Evolutionary conservation across 2,113 vertebrate genomes (phyloP), one percentile per base, ranked within the genome.

Genomic region (Penelope pileata): DNA sequence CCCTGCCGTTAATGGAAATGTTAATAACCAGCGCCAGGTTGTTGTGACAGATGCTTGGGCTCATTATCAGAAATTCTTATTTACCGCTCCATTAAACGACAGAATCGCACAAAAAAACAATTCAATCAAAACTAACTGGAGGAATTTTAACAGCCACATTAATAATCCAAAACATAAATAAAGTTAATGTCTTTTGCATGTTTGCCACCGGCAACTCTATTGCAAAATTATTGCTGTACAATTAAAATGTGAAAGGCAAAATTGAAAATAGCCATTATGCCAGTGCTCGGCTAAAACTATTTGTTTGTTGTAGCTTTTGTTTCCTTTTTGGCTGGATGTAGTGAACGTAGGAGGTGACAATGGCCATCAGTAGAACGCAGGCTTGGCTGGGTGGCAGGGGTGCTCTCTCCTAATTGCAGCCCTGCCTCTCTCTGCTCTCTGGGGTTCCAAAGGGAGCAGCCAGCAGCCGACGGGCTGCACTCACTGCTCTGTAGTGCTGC

Each of bases 11-110:
- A 98, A 98, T 98, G 98, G 98, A 97, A 98, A 98, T 98, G 98
- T 98, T 98, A 98, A 98, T 98, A 98, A 97, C 98, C 98, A 97
- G 94, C 97, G 78, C 98, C 98, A 98, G 98, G 98, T 98, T 98
- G 98, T 96, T 97, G 97, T 93, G 97, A 98, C 98, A 99, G 98
- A 98, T 98, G 98, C 98, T 98, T 93, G 77, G 95, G 96, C 98
- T 98, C 98, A 98, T 98, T 98, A 98, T 98, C 98, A 98, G 98
- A 98, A 98, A 98, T 98, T 98, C 98, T 98, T 98, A 98, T 98
- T 99, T 98, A 98, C 98, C 98, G 98, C 98, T 98, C 98, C 98
- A 98, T 99, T 99, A 98, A 97, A 97, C 97, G 97, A 97, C 98
- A 98, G 97, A 98, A 98, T 97, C 97, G 64, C 97, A 98, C 97